These are phyloP conservation scores for Chaetorhynchus papuensis DNA, from an alignment of 2,113 vertebrate species.

Conservation along the genomic window DNA sequence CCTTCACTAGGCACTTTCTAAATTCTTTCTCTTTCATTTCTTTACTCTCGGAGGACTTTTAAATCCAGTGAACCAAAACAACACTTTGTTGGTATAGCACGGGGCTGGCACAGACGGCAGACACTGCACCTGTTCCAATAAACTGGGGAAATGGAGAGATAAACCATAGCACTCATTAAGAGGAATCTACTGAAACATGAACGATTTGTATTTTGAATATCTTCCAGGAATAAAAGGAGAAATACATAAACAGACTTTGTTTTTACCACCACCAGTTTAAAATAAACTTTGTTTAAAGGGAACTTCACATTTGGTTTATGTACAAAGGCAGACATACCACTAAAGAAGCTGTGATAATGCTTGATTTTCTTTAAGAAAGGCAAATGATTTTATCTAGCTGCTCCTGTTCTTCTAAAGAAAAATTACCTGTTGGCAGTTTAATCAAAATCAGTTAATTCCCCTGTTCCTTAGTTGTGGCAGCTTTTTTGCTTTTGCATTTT, in stretches of 20 bases:
- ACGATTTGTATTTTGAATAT: conserved; percentile 34
- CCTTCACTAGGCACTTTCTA: conserved; percentile 35
- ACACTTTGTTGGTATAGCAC: conserved; percentile 10
- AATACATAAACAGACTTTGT: conserved; percentile 4
- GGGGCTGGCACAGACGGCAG: conserved; percentile 29
- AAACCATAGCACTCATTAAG: conserved; percentile 42
- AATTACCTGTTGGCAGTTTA: neutral
- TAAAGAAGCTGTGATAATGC: neutral
- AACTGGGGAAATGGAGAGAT: conserved; percentile 45
- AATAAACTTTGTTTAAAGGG: neutral
- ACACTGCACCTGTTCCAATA: conserved; percentile 71
- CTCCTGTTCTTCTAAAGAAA: neutral
- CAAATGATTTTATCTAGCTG: neutral
- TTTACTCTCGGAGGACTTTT: conserved; percentile 63
- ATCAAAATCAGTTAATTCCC: neutral
- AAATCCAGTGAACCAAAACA: conserved; percentile 53
- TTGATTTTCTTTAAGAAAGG: neutral
- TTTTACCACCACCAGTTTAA: neutral
- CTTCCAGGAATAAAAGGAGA: conserved; percentile 42
- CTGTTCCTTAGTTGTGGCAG: neutral
- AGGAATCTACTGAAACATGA: conserved; percentile 20
- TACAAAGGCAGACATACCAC: neutral
- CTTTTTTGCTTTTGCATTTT: neutral
- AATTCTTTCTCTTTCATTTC: conserved; percentile 62
- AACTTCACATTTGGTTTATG: neutral